Conservation (phyloP, 2,888 invertebrate species). For the Dendrolimus pini region DNA sequence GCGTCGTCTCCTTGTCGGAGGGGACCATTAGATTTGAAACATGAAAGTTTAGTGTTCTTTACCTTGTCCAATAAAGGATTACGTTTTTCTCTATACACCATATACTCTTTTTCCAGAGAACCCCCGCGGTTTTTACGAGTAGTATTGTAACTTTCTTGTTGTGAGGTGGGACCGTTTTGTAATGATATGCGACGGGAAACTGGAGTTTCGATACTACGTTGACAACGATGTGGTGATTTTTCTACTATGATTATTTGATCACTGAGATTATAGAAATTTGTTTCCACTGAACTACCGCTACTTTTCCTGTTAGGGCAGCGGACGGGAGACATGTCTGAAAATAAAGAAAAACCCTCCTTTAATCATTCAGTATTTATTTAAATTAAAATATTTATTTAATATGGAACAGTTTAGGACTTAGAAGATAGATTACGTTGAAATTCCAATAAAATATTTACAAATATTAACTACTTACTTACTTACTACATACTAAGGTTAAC, state of each 20-base stretch:
- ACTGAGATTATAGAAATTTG: conserved; percentile 81
- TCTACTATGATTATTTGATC: conserved; percentile 78
- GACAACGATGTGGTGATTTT: conserved; percentile 70
- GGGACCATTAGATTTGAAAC: conserved; percentile 78
- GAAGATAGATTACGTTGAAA: too few species aligned
- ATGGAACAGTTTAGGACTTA: too few species aligned
- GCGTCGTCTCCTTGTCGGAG: conserved; percentile 67
- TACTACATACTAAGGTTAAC: too few species aligned
- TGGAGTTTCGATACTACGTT: conserved; percentile 53
- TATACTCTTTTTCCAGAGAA: conserved; percentile 75
- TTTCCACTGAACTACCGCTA: conserved; percentile 79
- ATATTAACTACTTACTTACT: too few species aligned
- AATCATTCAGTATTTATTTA: background rate
- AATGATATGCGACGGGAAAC: conserved; percentile 61
- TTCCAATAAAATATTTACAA: too few species aligned
- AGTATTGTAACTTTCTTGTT: conserved; percentile 68
- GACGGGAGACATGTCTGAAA: conserved; percentile 80
- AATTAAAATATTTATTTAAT: background rate
- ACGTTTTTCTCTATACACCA: conserved; percentile 78
- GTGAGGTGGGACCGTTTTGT: conserved; percentile 57
- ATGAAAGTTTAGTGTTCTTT: conserved; percentile 82
- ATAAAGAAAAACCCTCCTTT: conserved; percentile 4
- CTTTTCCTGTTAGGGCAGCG: conserved; percentile 79
- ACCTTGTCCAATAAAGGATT: conserved; percentile 83
- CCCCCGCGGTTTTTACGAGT: conserved; percentile 67